Evolutionary conservation across 2,113 vertebrate species (phyloP), one percentile per base, ranked within the genome.

Genomic region (Phalacrocorax brasilianus): DNA sequence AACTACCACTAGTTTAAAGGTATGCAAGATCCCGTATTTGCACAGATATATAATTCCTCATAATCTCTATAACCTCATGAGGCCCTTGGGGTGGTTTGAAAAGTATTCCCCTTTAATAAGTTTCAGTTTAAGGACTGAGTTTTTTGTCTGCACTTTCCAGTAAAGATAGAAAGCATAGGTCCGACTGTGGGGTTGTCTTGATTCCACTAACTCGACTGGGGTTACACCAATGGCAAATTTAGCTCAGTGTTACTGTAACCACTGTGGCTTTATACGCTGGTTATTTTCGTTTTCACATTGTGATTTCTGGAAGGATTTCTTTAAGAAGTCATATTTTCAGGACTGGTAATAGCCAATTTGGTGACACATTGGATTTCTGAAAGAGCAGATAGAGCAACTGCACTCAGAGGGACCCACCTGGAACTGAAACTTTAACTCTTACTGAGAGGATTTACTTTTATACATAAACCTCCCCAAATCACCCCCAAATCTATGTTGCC

Each of bases 381-480:
- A 89, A 11, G 9, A 9, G 3, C 19, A 77, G 40, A 32, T 20
- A 71, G 23, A 75, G 12, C 16, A 63, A 8, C 12, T 45, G 5
- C 28, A 28, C 22, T 80, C 22, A 80, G 22, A 83, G 12, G 23
- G 4, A 76, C 3, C 11, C 24, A 55, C 14, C 5, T 44, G 56
- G 21, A 71, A 11, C 4, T 26, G 17, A 50, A 94, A 83, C 28
- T 85, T 55, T 28, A 80, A 12, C 9, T 47, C 8, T 24, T 23
- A 30, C 27, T 28, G 14, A 40, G 8, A 2, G 5, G 6, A 47
- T 27, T 40, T 62, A 27, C 33, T 84, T 85, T 80, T 77, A 20
- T 11, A 21, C 2, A 11, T 42, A 40, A 75, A 27, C 1, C 0
- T 58, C 5, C 32, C 5, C 8, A 50, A 2, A 33, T 42, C 5